phyloP scores from a whole-genome alignment of 2,113 vertebrate species.

The Sceloporus undulatus region DNA sequence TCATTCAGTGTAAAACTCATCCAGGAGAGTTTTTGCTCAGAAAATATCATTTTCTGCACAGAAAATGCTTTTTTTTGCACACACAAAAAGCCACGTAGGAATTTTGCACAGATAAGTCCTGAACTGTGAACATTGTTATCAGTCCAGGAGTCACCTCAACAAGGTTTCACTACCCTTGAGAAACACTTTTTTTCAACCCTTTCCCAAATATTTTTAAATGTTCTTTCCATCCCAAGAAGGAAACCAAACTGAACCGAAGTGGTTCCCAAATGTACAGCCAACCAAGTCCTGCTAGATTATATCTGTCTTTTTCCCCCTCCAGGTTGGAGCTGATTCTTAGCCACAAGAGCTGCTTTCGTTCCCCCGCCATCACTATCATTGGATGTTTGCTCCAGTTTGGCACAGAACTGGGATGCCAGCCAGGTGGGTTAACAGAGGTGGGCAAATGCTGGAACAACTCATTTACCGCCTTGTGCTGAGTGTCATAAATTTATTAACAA shows the following conservation, averaged over 20 bases:
- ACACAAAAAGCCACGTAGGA: no score
- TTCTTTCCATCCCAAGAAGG: no score
- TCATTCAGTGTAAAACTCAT: no score
- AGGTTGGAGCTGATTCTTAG: constrained; percentile 28
- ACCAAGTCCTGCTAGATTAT: neutral
- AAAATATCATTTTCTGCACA: no score
- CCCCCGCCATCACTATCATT: constrained; percentile 39
- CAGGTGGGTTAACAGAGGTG: constrained; percentile 16
- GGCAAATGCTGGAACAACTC: neutral
- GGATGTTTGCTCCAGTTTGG: rapidly evolving
- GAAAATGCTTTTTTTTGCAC: no score
- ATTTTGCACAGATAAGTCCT: no score
- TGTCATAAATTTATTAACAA: constrained; percentile 62
- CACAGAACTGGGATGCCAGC: neutral
- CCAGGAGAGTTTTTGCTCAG: no score
- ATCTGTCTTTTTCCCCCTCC: neutral
- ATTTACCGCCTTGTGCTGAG: constrained; percentile 34
- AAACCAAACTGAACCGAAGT: rapidly evolving
- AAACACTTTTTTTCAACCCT: no score
- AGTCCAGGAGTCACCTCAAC: no score
- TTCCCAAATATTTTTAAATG: no score
- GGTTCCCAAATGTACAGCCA: neutral
- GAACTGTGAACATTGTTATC: no score
- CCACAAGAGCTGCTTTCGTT: neutral
- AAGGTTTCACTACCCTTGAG: no score